Conservation (phyloP, 2,113 vertebrate genomes). For the Lepidothrix coronata region DNA sequence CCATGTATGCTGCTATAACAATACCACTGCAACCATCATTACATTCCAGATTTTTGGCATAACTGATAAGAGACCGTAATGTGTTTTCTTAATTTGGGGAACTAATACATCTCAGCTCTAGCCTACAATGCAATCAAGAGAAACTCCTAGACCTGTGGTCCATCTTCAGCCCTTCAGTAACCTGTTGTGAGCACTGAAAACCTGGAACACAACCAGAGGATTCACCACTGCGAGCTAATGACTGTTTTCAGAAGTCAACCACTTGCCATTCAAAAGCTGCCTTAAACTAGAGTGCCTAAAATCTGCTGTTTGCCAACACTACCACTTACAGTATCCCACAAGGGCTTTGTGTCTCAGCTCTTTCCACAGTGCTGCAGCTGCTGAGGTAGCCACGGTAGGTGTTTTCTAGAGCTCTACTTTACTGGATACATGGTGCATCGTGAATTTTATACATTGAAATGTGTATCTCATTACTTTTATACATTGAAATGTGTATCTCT, state of each 20-base stretch:
- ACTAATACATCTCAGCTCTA: constrained; percentile 74
- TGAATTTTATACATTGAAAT: constrained; percentile 68
- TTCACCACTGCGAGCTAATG: constrained; percentile 70
- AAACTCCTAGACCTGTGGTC: constrained; percentile 68
- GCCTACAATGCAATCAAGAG: constrained; percentile 65
- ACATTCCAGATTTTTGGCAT: constrained; percentile 75
- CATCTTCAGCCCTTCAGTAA: constrained; percentile 70
- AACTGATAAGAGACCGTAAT: constrained; percentile 61
- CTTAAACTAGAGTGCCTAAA: constrained; percentile 86
- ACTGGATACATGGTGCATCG: constrained; percentile 70
- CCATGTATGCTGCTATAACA: constrained; percentile 76
- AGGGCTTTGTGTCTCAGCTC: constrained; percentile 76
- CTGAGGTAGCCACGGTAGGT: constrained; percentile 70
- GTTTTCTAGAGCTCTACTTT: constrained; percentile 73
- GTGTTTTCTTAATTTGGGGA: constrained; percentile 70
- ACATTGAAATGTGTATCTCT: constrained; percentile 60
- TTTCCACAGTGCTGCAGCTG: constrained; percentile 66
- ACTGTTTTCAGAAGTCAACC: constrained; percentile 77
- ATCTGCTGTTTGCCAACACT: constrained; percentile 79
- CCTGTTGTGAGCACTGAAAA: constrained; percentile 72
- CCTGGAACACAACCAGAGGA: constrained; percentile 69
- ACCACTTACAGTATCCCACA: constrained; percentile 73
- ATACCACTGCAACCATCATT: constrained; percentile 71
- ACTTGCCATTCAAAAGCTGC: constrained; percentile 82
- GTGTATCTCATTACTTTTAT: constrained; percentile 66